Base-by-base conservation (phyloP, 2,113 vertebrate genomes). In the Anolis carolinensis region DNA sequence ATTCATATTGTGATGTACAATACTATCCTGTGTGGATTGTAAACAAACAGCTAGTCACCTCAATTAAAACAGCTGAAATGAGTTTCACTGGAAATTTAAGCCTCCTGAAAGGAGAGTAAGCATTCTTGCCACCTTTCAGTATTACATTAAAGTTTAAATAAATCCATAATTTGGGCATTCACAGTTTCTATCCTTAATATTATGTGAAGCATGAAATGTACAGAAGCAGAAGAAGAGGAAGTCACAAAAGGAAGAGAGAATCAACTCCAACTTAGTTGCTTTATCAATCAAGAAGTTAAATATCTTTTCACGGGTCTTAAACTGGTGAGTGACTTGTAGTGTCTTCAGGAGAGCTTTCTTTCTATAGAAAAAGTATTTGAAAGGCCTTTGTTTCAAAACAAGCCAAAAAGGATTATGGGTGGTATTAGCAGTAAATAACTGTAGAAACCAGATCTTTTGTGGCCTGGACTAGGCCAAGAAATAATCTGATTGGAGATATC, bases 231-330 rank as follows among this genome's bases (percentile, higher is more conserved):
- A 94, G 98, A 98, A 2, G 99, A 99, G 87, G 98, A 98, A 84
- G 98, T 98, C 55, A 97, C 97, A 92, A 99, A 98, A 95, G 98
- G 98, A 92, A 98, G 97, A 88, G 99, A 99, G 89, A 99, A 96
- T 93, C 98, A 98, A 63, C 98, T 99, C 86, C 98, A 99, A 76
- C 98, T 99, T 89, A 99, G 98, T 92, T 99, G 99, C 94, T 99
- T 99, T 95, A 99, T 99, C 94, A 99, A 98, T 96, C 99, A 99
- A 92, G 98, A 99, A 96, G 99, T 99, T 89, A 99, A 99, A 92
- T 99, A 99, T 89, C 97, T 99, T 86, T 98, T 98, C 90, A 99
- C 99, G 81, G 98, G 98, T 89, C 96, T 99, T 32, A 97, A 98
- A 93, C 93, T 99, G 98, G 99, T 99, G 95, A 94, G 98, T 62